A percentile compares a stretch with the other conserved stretches of the same genome.
Evolutionary conservation across 2,888 invertebrate species (phyloP).

Genomic region (Nymphalis polychloros): DNA sequence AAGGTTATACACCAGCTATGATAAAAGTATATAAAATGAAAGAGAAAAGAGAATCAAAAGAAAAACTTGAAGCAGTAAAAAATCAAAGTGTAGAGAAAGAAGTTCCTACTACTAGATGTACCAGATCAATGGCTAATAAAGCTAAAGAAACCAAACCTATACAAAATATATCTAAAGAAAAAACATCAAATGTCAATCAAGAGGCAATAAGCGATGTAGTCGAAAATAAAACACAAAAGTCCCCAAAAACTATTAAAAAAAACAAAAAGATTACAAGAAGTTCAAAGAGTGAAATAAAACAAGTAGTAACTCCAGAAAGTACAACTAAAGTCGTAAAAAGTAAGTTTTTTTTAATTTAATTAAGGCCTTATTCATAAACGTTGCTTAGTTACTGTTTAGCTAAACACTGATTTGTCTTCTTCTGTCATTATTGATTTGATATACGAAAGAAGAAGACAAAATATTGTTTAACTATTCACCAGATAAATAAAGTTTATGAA

Average conservation of each 20-base stretch:
- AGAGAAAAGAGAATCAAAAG: constrained; percentile 71
- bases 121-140: constrained; percentile 55
- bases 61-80: constrained; percentile 58
- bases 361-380: too few relatives aligned
- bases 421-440: too few relatives aligned
- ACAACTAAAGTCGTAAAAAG: constrained; percentile 45
- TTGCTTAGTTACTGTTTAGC: too few relatives aligned
- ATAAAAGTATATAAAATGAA: constrained; percentile 73
- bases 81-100: constrained; percentile 48
- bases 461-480: too few relatives aligned
- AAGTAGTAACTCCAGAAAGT: constrained; percentile 43
- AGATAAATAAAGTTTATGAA: too few relatives aligned
- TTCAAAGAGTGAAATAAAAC: constrained; percentile 49
- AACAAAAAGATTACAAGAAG: constrained; percentile 45
- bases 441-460: too few relatives aligned
- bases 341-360: constrained; percentile 43
- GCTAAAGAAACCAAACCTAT: constrained; percentile 13
- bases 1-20: constrained; percentile 82
- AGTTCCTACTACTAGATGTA: constrained; percentile 47
- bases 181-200: constrained; percentile 7
- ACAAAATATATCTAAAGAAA: not conserved
- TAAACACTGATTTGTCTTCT: too few relatives aligned
- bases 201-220: constrained; percentile 19
- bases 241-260: constrained; percentile 40
- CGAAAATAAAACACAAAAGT: constrained; percentile 19